Evolutionary conservation across 2,888 invertebrate species (phyloP).

Genomic region (Chloroclystis v-ata): DNA sequence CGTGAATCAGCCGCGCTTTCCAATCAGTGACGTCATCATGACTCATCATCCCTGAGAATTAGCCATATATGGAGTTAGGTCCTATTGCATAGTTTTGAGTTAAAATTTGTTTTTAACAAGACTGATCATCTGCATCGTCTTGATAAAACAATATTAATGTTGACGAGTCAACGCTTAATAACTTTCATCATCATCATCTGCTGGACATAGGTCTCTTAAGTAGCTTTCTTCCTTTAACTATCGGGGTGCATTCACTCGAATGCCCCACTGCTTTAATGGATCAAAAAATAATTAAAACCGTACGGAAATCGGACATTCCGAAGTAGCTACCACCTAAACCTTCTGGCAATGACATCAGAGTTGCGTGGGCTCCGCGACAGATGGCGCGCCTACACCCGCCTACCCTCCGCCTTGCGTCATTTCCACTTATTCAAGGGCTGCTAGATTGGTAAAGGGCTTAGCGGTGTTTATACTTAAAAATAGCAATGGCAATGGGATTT

Average conservation of each 20-base stretch:
- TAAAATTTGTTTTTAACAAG: no score
- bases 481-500: no score
- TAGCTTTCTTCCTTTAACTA: no score
- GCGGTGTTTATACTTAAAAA: no score
- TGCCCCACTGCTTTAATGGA: no score
- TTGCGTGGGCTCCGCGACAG: constrained; percentile 42
- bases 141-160: no score
- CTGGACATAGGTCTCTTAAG: no score
- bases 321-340: neutral
- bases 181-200: no score
- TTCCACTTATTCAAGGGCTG: neutral
- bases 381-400: constrained; percentile 59
- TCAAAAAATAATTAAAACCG: neutral
- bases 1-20: constrained; percentile 24
- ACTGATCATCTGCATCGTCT: no score
- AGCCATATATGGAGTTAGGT: constrained; percentile 13
- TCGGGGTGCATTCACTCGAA: no score
- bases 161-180: no score
- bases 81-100: neutral
- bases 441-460: neutral
- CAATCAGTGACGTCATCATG: constrained; percentile 25
- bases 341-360: constrained; percentile 18
- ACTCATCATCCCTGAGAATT: constrained; percentile 17
- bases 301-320: neutral
- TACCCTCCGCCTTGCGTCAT: constrained; percentile 34